A percentile compares a stretch with the other conserved stretches of the same genome.
phyloP scores from a whole-genome alignment of 2,797 vertebrate species.

The Cyprinodon diabolis region DNA sequence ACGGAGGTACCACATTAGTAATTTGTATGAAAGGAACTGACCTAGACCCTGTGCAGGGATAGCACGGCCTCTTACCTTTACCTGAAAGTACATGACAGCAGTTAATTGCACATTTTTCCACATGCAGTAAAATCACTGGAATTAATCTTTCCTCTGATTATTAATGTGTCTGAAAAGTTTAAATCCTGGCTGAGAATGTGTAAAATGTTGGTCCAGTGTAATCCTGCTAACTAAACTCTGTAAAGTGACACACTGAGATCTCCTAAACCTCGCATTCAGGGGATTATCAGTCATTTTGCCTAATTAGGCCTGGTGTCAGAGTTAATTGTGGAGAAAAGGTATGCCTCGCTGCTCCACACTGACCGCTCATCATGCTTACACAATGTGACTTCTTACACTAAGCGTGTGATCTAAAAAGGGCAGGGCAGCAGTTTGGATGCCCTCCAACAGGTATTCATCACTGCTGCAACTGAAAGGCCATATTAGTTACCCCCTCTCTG shows the following conservation, averaged over 20 bases:
- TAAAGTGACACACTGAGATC: conserved; percentile 17
- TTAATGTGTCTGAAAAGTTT: conserved; percentile 13
- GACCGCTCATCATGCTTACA: conserved; percentile 52
- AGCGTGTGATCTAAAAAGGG: conserved; percentile 59
- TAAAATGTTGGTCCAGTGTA: conserved; percentile 6
- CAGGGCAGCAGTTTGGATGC: conserved; percentile 45
- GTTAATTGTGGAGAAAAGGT: conserved; percentile 46
- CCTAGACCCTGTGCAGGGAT: not conserved
- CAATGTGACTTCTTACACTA: conserved; percentile 50
- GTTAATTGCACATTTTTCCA: conserved; percentile 17
- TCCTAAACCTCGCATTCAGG: conserved; percentile 23
- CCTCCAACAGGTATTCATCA: conserved; percentile 57
- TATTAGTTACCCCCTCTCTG: conserved; percentile 30
- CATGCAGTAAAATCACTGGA: conserved; percentile 22
- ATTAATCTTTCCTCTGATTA: conserved; percentile 18
- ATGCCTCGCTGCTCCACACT: conserved; percentile 21
- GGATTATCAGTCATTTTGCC: conserved; percentile 28
- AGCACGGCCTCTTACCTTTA: conserved; percentile 12
- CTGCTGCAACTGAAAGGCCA: conserved; percentile 15
- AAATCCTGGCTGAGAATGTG: conserved; percentile 10
- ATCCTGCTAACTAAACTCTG: conserved; percentile 23
- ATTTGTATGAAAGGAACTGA: conserved; percentile 14
- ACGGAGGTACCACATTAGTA: conserved; percentile 18
- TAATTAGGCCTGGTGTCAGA: conserved; percentile 52
- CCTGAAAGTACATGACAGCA: conserved; percentile 12